A percentile compares a stretch with the other conserved stretches of the same genome.
These are phyloP conservation scores for Adrianichthys oophorus DNA, from an alignment of 2,797 vertebrate species.

Conservation along the genomic window DNA sequence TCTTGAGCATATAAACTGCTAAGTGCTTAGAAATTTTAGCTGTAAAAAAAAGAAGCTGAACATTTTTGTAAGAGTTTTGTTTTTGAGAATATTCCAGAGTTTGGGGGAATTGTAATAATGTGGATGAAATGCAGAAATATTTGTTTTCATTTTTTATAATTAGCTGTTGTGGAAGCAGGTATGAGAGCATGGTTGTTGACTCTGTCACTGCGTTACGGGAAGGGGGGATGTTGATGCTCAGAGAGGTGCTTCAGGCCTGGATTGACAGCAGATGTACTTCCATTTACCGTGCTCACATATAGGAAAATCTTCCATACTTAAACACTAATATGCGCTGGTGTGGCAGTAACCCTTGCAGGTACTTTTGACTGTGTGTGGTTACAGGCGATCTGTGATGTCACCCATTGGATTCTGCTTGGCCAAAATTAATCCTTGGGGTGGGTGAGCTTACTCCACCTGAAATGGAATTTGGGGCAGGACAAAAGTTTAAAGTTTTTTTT, in stretches of 20 bases:
- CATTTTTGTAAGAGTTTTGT: no score
- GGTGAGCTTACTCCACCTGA: no score
- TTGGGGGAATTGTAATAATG: no score
- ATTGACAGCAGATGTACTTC: conserved; percentile 48
- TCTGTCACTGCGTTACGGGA: conserved; percentile 6
- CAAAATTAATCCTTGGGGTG: no score
- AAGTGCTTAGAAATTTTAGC: conserved; percentile 29
- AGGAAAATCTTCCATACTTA: conserved; percentile 37
- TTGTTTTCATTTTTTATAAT: conserved; percentile 11
- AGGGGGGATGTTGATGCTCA: conserved; percentile 54
- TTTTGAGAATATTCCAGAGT: no score
- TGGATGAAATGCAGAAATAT: background rate
- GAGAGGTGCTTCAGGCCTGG: conserved; percentile 45
- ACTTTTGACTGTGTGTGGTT: conserved; percentile 37
- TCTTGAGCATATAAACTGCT: conserved; percentile 28
- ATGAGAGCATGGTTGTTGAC: conserved; percentile 1
- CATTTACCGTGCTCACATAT: conserved; percentile 46
- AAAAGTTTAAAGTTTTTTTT: no score
- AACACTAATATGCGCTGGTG: conserved; percentile 29
- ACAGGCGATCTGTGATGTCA: conserved; percentile 4
- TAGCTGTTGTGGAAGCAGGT: conserved; percentile 4
- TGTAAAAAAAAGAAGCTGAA: conserved; percentile 2
- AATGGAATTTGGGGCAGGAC: no score
- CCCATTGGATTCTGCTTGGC: no score
- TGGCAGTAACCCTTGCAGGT: conserved; percentile 46